These are phyloP conservation scores for Alouatta palliata DNA, from an alignment of 2,113 vertebrate genomes.

Conservation along the genomic window DNA sequence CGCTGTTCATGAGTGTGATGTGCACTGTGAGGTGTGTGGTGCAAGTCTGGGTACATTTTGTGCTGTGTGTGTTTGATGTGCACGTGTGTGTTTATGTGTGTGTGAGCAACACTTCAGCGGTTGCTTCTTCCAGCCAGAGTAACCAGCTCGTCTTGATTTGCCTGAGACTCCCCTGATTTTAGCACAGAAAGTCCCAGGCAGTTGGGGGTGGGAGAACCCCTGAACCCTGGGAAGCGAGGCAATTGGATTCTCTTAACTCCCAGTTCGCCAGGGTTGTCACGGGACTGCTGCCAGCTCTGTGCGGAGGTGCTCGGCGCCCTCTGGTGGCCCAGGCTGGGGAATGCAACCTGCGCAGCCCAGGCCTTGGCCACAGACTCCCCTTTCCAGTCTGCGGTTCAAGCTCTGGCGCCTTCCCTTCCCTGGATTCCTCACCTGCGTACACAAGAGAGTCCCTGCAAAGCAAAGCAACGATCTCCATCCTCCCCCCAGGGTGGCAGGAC, in stretches of 20 bases:
- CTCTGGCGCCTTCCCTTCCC: fast-evolving
- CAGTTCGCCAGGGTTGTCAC: too few species aligned
- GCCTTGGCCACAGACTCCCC: background rate
- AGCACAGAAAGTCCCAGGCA: background rate
- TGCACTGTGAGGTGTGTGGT: background rate
- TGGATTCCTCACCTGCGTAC: background rate
- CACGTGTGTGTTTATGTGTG: background rate
- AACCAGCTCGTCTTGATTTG: background rate
- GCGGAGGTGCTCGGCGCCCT: slow-evolving; percentile 51
- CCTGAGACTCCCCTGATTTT: background rate
- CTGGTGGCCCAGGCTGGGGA: background rate
- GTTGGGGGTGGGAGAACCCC: background rate
- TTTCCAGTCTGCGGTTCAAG: background rate
- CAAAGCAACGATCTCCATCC: background rate
- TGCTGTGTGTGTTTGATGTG: background rate
- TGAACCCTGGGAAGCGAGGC: fast-evolving
- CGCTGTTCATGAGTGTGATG: background rate
- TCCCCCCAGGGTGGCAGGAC: background rate
- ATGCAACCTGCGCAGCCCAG: background rate
- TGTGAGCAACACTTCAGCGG: background rate
- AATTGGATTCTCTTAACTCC: background rate
- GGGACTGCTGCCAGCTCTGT: background rate
- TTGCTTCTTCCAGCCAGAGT: background rate
- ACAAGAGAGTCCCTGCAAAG: background rate
- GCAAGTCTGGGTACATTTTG: background rate